Percentiles rank a stretch among this genome's conserved stretches.
These are phyloP conservation scores for Acanthaster planci DNA, from an alignment of 35 echinoderm and acorn worm species.

Conservation along the genomic window DNA sequence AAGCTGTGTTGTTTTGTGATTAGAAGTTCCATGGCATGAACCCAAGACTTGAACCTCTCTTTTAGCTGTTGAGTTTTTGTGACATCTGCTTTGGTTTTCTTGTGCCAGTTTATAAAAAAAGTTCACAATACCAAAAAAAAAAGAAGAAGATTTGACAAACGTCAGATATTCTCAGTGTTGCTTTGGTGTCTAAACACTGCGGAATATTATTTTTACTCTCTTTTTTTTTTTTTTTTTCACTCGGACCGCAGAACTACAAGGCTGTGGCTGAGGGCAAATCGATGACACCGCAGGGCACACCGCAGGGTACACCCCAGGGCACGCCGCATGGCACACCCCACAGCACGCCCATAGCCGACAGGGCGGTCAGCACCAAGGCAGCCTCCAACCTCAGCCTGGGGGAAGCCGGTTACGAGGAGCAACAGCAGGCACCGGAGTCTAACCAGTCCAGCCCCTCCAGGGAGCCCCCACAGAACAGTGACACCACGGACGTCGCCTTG, in stretches of 20 bases:
- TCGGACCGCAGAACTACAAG: conserved; percentile 53
- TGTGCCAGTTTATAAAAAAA: too few relatives aligned
- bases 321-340: conserved; percentile 45
- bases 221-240: not conserved
- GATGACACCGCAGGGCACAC: conserved; percentile 17
- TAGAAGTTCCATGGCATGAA: too few relatives aligned
- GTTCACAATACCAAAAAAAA: too few relatives aligned
- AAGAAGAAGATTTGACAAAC: too few relatives aligned
- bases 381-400: not conserved
- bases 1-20: too few relatives aligned
- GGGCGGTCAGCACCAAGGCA: not conserved
- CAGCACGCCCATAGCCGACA: conserved; percentile 20
- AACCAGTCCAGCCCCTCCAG: not conserved
- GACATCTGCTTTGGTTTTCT: too few relatives aligned
- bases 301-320: conserved; percentile 36
- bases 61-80: too few relatives aligned
- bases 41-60: too few relatives aligned
- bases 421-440: not conserved
- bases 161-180: too few relatives aligned
- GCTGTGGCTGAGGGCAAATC: conserved; percentile 73
- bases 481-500: not conserved
- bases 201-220: not conserved
- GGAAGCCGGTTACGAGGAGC: not conserved
- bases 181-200: too few relatives aligned
- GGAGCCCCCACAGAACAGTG: not conserved